Evolutionary conservation across 1,140 invertebrate species (phyloP).

Genomic region (Drosophila lowei): DNA sequence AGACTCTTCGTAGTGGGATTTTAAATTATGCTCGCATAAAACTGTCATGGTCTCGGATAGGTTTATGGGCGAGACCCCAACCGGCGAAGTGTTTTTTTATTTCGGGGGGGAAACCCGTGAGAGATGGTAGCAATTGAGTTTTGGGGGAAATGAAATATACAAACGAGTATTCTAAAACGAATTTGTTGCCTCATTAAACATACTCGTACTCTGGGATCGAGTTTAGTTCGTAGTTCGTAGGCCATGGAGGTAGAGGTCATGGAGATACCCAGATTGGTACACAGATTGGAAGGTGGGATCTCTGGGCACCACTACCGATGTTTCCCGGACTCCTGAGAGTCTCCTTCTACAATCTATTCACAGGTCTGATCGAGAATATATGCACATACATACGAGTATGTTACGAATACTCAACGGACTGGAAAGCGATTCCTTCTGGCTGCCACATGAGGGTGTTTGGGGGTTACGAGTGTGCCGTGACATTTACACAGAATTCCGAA

Average conservation of each 20-base stretch:
- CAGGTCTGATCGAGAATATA: too few species aligned
- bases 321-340: too few species aligned
- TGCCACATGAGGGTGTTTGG: neutral
- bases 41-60: conserved; percentile 40
- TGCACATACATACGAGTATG: too few species aligned
- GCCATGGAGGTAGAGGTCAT: too few species aligned
- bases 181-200: neutral
- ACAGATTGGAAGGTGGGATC: too few species aligned
- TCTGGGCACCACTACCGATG: too few species aligned
- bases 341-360: too few species aligned
- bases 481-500: conserved; percentile 15
- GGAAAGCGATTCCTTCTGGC: too few species aligned
- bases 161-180: neutral
- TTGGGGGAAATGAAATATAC: neutral
- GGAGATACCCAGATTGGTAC: too few species aligned
- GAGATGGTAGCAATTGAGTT: conserved; percentile 23
- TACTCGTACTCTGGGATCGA: too few species aligned
- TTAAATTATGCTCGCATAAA: conserved; percentile 45
- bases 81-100: neutral
- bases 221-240: too few species aligned
- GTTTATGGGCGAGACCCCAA: conserved; percentile 28
- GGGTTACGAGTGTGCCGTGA: conserved; percentile 12
- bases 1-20: conserved; percentile 8
- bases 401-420: too few species aligned
- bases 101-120: conserved; percentile 16